Percentiles rank a stretch among this genome's conserved stretches.
These are phyloP conservation scores for Drosophila yooni DNA, from an alignment of 2,888 invertebrate species.

Conservation along the genomic window DNA sequence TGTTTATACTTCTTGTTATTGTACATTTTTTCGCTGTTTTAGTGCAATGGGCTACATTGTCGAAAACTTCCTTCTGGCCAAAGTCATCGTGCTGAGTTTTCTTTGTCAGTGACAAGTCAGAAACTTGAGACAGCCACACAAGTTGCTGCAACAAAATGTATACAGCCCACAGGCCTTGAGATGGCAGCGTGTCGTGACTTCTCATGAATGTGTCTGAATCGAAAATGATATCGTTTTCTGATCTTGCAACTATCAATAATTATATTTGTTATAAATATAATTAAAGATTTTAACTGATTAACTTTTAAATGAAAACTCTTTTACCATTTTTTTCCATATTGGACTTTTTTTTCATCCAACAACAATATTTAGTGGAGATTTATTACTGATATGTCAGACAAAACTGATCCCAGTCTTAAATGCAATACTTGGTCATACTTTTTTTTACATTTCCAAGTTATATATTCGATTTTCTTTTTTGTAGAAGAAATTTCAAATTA, in stretches of 20 bases:
- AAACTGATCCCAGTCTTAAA: neutral
- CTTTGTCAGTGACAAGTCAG: constrained; percentile 50
- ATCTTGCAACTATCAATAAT: neutral
- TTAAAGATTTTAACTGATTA: neutral
- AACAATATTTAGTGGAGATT: too few relatives aligned
- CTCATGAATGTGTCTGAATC: neutral
- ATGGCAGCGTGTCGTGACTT: constrained; percentile 12
- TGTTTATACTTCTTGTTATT: constrained; percentile 6
- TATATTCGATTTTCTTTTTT: neutral
- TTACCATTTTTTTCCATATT: neutral
- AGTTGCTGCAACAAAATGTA: constrained; percentile 12
- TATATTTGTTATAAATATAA: neutral
- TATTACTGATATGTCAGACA: too few relatives aligned
- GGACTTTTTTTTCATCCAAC: neutral
- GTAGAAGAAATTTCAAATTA: neutral
- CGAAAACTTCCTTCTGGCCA: constrained; percentile 45
- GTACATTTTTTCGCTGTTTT: constrained; percentile 12
- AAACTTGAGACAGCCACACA: constrained; percentile 40
- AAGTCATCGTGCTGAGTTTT: constrained; percentile 34
- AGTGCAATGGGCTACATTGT: constrained; percentile 38
- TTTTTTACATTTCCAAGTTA: neutral
- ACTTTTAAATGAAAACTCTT: neutral
- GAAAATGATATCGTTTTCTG: neutral
- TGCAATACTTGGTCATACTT: neutral
- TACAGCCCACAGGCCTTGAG: constrained; percentile 9